phyloP scores from a whole-genome alignment of 2,888 invertebrate species.

The Osmoderma eremita region DNA sequence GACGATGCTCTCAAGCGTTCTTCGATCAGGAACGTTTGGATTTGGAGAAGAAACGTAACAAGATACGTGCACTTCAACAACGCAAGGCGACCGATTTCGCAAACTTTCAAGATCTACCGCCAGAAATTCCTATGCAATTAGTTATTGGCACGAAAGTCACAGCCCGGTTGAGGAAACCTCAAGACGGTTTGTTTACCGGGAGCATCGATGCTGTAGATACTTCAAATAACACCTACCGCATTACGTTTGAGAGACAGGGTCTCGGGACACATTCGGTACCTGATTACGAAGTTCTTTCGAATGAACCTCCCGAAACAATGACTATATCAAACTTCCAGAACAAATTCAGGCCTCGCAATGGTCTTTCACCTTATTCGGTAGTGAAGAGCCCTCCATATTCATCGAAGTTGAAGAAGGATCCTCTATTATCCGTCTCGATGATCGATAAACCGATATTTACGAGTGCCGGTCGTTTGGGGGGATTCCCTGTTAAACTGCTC shows the following conservation, averaged over 20 bases:
- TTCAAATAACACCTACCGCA: conserved; percentile 91
- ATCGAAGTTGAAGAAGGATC: conserved; percentile 71
- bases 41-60: conserved; percentile 87
- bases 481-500: conserved; percentile 85
- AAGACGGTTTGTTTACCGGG: conserved; percentile 91
- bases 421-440: conserved; percentile 71
- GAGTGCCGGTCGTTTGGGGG: conserved; percentile 72
- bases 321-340: conserved; percentile 85
- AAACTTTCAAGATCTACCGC: conserved; percentile 85
- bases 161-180: conserved; percentile 88
- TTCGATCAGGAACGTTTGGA: conserved; percentile 95
- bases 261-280: conserved; percentile 95
- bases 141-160: conserved; percentile 95
- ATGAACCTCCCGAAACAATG: conserved; percentile 91
- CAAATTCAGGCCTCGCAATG: conserved; percentile 78
- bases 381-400: conserved; percentile 62
- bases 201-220: conserved; percentile 96
- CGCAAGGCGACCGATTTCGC: conserved; percentile 84
- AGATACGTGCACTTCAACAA: conserved; percentile 93
- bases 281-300: conserved; percentile 95
- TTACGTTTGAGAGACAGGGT: conserved; percentile 92
- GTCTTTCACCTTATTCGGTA: conserved; percentile 68
- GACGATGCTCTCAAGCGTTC: conserved; percentile 93
- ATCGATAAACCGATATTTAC: conserved; percentile 54
- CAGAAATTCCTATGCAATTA: conserved; percentile 93